Evolutionary conservation across 2,113 vertebrate genomes (phyloP).

Genomic region (Sporophila hypoxantha): DNA sequence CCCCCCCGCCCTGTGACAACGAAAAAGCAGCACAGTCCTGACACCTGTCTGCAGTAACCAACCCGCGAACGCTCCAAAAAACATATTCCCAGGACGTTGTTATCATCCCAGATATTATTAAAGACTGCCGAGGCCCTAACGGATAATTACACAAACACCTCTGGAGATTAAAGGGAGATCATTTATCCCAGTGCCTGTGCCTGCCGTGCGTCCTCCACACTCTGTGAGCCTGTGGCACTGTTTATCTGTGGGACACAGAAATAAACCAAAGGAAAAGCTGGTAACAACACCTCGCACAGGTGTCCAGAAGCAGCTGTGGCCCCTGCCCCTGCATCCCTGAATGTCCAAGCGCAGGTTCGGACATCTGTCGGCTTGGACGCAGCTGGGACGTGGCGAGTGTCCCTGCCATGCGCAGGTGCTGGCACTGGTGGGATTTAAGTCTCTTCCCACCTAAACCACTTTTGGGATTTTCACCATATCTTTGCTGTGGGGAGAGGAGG

Average conservation of each 20-base stretch:
- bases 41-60: not conserved
- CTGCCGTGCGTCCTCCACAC: not conserved
- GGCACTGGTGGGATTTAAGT: not conserved
- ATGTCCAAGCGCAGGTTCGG: fast-evolving
- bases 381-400: fast-evolving
- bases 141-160: slow-evolving; percentile 10
- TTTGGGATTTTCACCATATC: not conserved
- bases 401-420: not conserved
- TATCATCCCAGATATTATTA: slow-evolving; percentile 13
- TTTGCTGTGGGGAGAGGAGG: not conserved
- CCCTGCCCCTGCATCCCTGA: not conserved
- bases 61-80: too few species aligned
- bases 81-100: not conserved
- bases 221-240: not conserved
- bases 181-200: not conserved
- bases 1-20: too few species aligned
- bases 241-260: not conserved
- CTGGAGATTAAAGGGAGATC: slow-evolving; percentile 28
- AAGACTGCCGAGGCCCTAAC: not conserved
- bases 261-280: not conserved
- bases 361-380: not conserved
- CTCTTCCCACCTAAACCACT: too few species aligned
- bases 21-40: not conserved
- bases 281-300: not conserved
- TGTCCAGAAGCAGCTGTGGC: not conserved